A percentile compares a stretch with the other conserved stretches of the same genome.
These are phyloP conservation scores for Chrysotoxum bicinctum DNA, from an alignment of 2,888 invertebrate species.

Conservation along the genomic window DNA sequence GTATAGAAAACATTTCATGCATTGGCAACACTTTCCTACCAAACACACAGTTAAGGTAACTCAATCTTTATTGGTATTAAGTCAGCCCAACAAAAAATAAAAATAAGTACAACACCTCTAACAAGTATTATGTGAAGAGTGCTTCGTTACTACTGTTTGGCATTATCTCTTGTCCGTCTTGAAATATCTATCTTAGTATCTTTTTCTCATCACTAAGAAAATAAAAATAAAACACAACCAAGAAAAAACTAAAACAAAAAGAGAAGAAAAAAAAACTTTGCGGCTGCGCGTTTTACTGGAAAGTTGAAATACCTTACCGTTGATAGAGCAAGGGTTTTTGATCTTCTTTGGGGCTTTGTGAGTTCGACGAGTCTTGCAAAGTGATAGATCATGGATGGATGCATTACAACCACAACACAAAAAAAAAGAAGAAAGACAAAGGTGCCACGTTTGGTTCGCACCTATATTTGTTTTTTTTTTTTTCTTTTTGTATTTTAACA, in stretches of 20 bases:
- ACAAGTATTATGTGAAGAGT: constrained; percentile 49
- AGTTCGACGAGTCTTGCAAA: background rate
- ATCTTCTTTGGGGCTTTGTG: background rate
- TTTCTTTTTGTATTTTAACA: background rate
- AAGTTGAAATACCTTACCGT: constrained; percentile 55
- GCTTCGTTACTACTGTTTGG: constrained; percentile 49
- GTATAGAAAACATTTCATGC: background rate
- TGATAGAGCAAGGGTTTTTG: background rate
- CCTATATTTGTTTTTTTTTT: background rate
- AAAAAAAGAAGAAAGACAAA: constrained; percentile 22
- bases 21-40: constrained; percentile 47
- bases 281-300: constrained; percentile 58
- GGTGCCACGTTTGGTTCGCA: constrained; percentile 48
- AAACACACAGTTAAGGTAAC: background rate
- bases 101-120: constrained; percentile 17
- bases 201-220: constrained; percentile 18
- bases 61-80: background rate
- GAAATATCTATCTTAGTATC: constrained; percentile 17
- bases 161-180: constrained; percentile 50
- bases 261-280: background rate
- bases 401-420: constrained; percentile 1
- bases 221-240: background rate
- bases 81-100: background rate
- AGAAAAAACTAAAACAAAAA: constrained; percentile 11
- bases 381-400: constrained; percentile 18